Conservation (phyloP, 1,140 invertebrate species). For the Cherax destructor region DNA sequence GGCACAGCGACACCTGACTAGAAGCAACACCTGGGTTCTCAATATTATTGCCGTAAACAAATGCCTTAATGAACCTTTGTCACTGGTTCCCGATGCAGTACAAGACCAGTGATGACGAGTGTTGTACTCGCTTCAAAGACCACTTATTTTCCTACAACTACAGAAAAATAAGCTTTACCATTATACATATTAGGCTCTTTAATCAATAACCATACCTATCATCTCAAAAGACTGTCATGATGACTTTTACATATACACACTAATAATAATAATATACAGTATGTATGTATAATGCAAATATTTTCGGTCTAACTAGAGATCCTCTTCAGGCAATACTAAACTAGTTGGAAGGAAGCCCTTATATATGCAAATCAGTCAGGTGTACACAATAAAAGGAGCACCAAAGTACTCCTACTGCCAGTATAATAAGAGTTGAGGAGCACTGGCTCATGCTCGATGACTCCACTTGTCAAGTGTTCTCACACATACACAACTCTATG, state of each 20-base stretch:
- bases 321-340: too few relatives aligned
- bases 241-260: conserved; percentile 14
- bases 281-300: too few relatives aligned
- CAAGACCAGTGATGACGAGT: conserved; percentile 22
- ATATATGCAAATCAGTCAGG: too few relatives aligned
- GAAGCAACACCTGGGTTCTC: conserved; percentile 53
- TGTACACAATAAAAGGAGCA: too few relatives aligned
- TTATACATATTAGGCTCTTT: conserved; percentile 53
- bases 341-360: too few relatives aligned
- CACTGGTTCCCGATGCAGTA: conserved; percentile 19
- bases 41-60: conserved; percentile 50
- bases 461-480: too few relatives aligned
- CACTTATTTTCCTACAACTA: conserved; percentile 30
- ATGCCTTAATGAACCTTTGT: conserved; percentile 41
- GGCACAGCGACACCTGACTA: conserved; percentile 61
- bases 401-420: too few relatives aligned
- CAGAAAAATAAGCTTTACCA: conserved; percentile 61
- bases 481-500: too few relatives aligned
- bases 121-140: conserved; percentile 27
- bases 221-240: conserved; percentile 8
- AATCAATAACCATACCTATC: conserved; percentile 9
- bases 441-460: too few relatives aligned
- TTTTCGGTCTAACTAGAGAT: too few relatives aligned
- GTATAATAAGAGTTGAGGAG: too few relatives aligned
- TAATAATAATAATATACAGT: too few relatives aligned